These are phyloP conservation scores for Acronicta alni DNA, from an alignment of 2,888 invertebrate species.

Conservation along the genomic window DNA sequence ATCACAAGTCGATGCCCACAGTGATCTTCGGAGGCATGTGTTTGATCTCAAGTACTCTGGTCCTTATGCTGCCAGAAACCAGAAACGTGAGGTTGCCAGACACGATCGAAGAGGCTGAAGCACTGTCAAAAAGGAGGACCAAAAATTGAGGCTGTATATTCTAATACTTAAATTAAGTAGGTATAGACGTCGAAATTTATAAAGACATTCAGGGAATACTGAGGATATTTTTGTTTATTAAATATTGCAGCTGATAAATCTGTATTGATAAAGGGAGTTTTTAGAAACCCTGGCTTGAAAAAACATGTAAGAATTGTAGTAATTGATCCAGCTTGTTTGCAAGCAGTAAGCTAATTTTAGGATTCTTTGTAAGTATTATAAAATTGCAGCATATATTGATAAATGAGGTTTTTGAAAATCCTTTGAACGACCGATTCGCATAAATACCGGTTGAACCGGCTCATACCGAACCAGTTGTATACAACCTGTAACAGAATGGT, in stretches of 20 bases:
- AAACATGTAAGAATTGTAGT: too few relatives aligned
- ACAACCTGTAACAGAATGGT: neutral
- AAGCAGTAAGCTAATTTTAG: neutral
- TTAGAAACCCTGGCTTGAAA: neutral
- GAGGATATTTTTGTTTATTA: slow-evolving; percentile 12
- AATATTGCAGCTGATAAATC: slow-evolving; percentile 16
- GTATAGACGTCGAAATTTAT: slow-evolving; percentile 19
- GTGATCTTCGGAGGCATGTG: slow-evolving; percentile 91
- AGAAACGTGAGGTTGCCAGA: slow-evolving; percentile 91
- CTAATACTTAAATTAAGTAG: slow-evolving; percentile 30
- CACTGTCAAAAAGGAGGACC: slow-evolving; percentile 75
- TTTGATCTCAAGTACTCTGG: slow-evolving; percentile 89
- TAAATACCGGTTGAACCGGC: neutral
- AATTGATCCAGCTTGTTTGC: neutral
- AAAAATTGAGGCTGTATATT: slow-evolving; percentile 59
- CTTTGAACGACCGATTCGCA: neutral
- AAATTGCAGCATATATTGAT: neutral
- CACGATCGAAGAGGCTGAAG: slow-evolving; percentile 92
- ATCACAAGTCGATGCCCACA: slow-evolving; percentile 89
- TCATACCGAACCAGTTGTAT: neutral
- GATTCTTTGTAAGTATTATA: too few relatives aligned
- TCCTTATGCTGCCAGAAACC: slow-evolving; percentile 92
- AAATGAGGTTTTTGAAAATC: neutral
- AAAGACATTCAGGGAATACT: slow-evolving; percentile 31
- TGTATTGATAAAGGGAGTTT: neutral